These are phyloP conservation scores for Marasmarcha lunaedactyla DNA, from an alignment of 2,888 invertebrate genomes.

Conservation along the genomic window DNA sequence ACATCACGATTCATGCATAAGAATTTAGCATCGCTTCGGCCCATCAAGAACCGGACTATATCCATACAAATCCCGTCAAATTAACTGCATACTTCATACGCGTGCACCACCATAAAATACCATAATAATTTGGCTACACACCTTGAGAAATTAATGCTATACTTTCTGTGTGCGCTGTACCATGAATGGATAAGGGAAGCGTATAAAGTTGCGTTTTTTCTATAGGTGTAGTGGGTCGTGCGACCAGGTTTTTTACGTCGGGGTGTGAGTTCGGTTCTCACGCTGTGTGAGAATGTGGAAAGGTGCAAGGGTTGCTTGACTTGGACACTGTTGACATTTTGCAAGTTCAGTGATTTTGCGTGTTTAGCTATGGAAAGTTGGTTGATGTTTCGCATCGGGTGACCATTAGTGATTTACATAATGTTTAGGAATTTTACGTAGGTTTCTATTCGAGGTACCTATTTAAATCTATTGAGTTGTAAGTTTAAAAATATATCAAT, in stretches of 20 bases:
- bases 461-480: no score
- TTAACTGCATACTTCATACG: constrained; percentile 33
- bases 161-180: constrained; percentile 32
- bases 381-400: not conserved
- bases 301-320: constrained; percentile 51
- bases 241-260: constrained; percentile 44
- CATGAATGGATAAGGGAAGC: constrained; percentile 30
- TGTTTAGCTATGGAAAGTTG: no score
- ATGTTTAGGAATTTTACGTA: not conserved
- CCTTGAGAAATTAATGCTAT: constrained; percentile 22
- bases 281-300: constrained; percentile 58
- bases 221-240: constrained; percentile 20
- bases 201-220: constrained; percentile 42
- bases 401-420: not conserved
- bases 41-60: constrained; percentile 30
- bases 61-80: constrained; percentile 13
- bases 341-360: constrained; percentile 2
- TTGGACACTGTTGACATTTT: constrained; percentile 9
- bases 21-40: constrained; percentile 43
- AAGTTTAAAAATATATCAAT: no score
- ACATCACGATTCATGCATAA: constrained; percentile 46
- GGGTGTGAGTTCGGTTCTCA: constrained; percentile 45
- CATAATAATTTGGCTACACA: constrained; percentile 21
- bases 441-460: no score
- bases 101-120: constrained; percentile 34